Evolutionary conservation across 2,113 vertebrate genomes (phyloP).

Genomic region (Rhynchopsitta pachyrhyncha): DNA sequence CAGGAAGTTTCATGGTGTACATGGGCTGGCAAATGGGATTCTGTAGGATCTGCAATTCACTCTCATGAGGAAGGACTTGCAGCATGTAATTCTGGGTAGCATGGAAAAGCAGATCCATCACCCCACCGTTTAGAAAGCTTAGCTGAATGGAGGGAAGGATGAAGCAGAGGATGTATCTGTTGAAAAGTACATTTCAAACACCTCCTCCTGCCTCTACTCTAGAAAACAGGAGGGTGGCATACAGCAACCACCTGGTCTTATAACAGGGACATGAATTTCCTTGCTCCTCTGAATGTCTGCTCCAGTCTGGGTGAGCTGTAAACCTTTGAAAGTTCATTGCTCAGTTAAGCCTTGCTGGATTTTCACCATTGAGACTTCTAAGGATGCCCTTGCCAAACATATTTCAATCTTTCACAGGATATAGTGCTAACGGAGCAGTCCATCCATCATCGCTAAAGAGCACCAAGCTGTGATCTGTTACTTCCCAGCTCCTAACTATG

Average conservation of each 20-base stretch:
- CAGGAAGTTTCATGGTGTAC: not conserved
- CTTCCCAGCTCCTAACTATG: not conserved
- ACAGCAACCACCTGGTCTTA: not conserved
- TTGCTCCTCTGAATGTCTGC: not conserved
- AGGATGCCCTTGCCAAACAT: conserved; percentile 19
- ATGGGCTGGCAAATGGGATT: not conserved
- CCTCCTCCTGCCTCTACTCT: not conserved
- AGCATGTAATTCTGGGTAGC: not conserved
- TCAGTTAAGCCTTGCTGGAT: conserved; percentile 21
- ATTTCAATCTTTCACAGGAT: not conserved
- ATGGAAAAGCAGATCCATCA: not conserved
- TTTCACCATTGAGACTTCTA: not conserved
- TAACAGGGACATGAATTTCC: not conserved
- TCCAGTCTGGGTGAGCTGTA: not conserved
- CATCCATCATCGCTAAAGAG: not conserved
- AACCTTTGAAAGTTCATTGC: not conserved
- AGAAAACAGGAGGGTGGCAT: not conserved
- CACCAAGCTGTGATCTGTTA: not conserved
- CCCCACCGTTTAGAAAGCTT: not conserved
- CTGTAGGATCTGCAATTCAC: not conserved
- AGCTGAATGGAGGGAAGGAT: not conserved
- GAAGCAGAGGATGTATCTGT: not conserved
- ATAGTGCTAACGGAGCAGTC: conserved; percentile 7
- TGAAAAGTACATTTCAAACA: not conserved
- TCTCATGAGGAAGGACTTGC: not conserved